These are phyloP conservation scores for Piscicola geometra DNA, from an alignment of 2,888 invertebrate genomes.

Conservation along the genomic window DNA sequence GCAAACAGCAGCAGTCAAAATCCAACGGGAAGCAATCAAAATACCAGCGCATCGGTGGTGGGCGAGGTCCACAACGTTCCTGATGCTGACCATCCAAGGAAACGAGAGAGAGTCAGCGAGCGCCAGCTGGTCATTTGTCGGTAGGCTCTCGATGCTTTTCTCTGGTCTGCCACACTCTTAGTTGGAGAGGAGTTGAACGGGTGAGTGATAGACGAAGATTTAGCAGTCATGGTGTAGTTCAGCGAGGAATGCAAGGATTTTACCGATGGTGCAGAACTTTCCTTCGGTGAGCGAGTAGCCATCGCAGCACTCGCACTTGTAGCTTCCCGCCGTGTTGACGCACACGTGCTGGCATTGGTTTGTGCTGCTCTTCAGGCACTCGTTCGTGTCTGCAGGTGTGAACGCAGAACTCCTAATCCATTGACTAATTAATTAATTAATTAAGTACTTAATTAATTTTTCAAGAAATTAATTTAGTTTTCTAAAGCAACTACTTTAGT, in stretches of 20 bases:
- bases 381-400: conserved; percentile 23
- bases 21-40: conserved; percentile 22
- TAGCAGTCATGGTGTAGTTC: background rate
- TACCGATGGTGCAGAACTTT: conserved; percentile 23
- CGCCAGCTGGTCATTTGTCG: background rate
- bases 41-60: conserved; percentile 25
- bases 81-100: conserved; percentile 29
- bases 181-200: background rate
- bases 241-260: background rate
- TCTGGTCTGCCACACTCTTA: conserved; percentile 25
- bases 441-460: background rate
- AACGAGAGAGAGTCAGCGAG: conserved; percentile 2
- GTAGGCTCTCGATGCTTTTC: background rate
- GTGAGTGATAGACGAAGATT: background rate
- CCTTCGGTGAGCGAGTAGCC: conserved; percentile 27
- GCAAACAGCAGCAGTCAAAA: conserved; percentile 30
- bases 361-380: conserved; percentile 17
- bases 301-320: conserved; percentile 33
- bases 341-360: conserved; percentile 33
- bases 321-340: conserved; percentile 31
- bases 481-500: too few species aligned
- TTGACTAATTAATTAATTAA: background rate
- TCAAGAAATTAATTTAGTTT: background rate
- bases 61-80: background rate
- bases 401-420: too few species aligned